Evolutionary conservation across 1,140 invertebrate species (phyloP), one percentile per base, ranked within the genome.

Genomic region (Lepidurus couesii): DNA sequence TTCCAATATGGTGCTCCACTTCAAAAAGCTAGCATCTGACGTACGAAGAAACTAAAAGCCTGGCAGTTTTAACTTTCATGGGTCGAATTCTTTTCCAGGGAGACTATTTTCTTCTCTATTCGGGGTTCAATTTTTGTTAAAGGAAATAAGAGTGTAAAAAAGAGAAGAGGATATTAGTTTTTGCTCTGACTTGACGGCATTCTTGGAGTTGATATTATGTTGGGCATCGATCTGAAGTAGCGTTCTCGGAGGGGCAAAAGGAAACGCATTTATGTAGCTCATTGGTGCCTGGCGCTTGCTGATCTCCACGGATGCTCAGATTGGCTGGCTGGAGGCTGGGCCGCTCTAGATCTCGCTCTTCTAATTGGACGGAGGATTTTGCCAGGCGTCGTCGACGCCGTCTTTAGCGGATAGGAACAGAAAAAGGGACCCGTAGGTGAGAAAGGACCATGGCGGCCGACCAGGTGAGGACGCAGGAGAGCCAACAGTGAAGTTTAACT

Each of bases 1-100:
- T 65, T 65, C 53, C 53, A 65, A 65, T 65, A 65, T n/a, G 21
- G 53, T 65, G 53, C 53, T 65, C 53, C 53, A 65, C 53, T 65
- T 65, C 53, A 65, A 65, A 65, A 65, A 65, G 53, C 9, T 65
- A n/a, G 16, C 16, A 21, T 65, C 53, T 65, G n/a, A 21, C 53
- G 6, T 4, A n/a, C 16, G 53, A 65, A 65, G 16, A 21, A 65
- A 65, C 9, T 7, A 65, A 65, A 13, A 65, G 16, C 53, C 16
- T 0, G 53, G n/a, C 21, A n/a, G 13, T 10, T 65, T 65, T 65
- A n/a, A 65, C 8, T 21, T 65, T 65, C n/a, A 65, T 65, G 53
- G 16, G n/a, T 65, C 53, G 53, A 65, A 65, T 65, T 65, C 53
- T 65, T 65, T 65, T 65, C 53, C 53, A 65, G 53, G 53, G 53